Conservation (phyloP, 2,797 vertebrate species). For the Heteromormyrus szaboi region DNA sequence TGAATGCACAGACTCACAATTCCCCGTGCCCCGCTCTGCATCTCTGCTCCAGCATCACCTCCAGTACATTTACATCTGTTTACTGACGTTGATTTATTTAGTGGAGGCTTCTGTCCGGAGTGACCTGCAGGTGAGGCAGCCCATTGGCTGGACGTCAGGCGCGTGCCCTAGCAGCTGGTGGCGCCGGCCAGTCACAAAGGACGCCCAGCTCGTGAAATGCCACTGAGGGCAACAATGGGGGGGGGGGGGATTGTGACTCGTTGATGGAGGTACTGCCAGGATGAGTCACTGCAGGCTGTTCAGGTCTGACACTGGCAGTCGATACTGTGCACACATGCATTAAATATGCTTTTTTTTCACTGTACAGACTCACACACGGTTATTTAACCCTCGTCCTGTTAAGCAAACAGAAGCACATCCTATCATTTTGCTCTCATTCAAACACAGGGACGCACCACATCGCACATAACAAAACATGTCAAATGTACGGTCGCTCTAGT, state of each 20-base stretch:
- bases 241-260: background rate
- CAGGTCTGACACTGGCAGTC: background rate
- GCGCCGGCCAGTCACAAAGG: background rate
- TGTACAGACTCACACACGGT: slow-evolving; percentile 9
- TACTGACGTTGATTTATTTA: background rate
- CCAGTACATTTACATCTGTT: background rate
- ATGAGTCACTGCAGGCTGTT: background rate
- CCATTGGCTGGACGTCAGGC: background rate
- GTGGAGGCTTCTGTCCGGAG: background rate
- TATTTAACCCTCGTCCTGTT: background rate
- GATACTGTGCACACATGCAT: background rate
- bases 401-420: background rate
- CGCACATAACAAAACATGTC: background rate
- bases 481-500: background rate
- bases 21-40: background rate
- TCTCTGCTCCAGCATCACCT: background rate
- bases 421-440: background rate
- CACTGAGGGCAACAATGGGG: background rate
- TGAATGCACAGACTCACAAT: background rate
- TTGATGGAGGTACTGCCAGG: background rate
- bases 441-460: background rate
- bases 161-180: background rate
- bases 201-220: background rate
- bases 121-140: background rate
- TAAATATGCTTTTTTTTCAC: background rate